Percentiles rank a stretch among this genome's conserved stretches.
Conservation (phyloP, 2,113 vertebrate genomes). For the Limanda limanda region DNA sequence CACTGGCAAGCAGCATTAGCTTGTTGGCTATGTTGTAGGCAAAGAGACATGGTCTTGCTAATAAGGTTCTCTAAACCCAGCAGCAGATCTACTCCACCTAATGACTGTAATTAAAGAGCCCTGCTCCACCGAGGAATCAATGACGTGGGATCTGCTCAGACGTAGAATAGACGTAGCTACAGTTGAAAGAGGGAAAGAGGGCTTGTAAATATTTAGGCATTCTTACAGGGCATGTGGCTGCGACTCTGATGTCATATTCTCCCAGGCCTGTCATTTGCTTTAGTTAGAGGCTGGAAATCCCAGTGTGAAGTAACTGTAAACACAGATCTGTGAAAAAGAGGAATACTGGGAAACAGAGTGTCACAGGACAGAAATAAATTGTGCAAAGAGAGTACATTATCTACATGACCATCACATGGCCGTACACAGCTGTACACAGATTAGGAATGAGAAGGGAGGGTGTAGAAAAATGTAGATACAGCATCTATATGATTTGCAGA, state of each 20-base stretch:
- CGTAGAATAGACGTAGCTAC: constrained; percentile 51
- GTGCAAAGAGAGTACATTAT: constrained; percentile 21
- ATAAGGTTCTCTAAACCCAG: constrained; percentile 74
- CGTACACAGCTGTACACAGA: constrained; percentile 28
- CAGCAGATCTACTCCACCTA: constrained; percentile 68
- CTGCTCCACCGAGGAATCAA: constrained; percentile 59
- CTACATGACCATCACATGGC: constrained; percentile 53
- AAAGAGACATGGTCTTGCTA: constrained; percentile 56
- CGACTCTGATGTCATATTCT: constrained; percentile 70
- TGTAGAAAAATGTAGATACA: constrained; percentile 19
- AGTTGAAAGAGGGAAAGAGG: constrained; percentile 37
- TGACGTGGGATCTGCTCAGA: constrained; percentile 60
- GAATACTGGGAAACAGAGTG: constrained; percentile 48
- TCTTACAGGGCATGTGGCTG: constrained; percentile 69
- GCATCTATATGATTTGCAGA: constrained; percentile 46
- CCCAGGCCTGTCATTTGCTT: constrained; percentile 63
- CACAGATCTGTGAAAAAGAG: constrained; percentile 50
- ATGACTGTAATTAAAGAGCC: constrained; percentile 81
- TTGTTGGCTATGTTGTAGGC: constrained; percentile 20
- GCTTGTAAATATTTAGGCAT: constrained; percentile 73
- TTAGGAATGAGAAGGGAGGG: background rate
- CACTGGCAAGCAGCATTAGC: constrained; percentile 35
- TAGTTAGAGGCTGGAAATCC: constrained; percentile 51
- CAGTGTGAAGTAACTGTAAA: constrained; percentile 51
- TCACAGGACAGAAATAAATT: constrained; percentile 47